Evolutionary conservation across 2,797 vertebrate genomes (phyloP), one percentile per base, ranked within the genome.

Genomic region (Muscicapa comitata): DNA sequence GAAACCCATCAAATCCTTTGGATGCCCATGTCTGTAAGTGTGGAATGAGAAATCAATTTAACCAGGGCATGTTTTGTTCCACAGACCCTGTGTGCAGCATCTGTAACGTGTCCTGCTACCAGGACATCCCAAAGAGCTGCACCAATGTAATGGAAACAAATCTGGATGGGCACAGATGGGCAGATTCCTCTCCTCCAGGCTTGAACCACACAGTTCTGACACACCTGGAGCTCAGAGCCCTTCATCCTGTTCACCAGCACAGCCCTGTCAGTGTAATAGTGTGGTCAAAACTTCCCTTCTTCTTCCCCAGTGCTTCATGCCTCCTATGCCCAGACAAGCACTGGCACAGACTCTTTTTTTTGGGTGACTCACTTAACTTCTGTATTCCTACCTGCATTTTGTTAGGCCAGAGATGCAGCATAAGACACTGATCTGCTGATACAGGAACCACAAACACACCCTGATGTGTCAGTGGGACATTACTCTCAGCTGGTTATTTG

Each of bases 91-190:
- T 0, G 0, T 11, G 19, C 47, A 78, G 19, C 38, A 12, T 1
- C 7, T 8, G 13, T 7, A 37, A 58, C 0, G 0, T 17, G 11
- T 37, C 53, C 15, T 28, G 11, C 23, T n/a, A n/a, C n/a, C 68
- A 66, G 16, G 51, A 31, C 53, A 74, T 6, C 61, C 50, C 40
- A 26, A 81, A 92, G 8, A 37, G 16, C 51, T 33, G 6, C 57
- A 82, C 21, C 59, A 43, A 2, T 1, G 13, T 3, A 26, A 51
- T 0, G 37, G 6, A 35, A 24, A 18, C 10, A 83, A 54, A 87
- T 33, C 17, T 57, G 48, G 29, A 47, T 23, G 16, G 24, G 59
- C 53, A 59, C 4, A 58, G 51, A 28, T 25, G 31, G 38, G n/a
- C 15, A 77, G 53, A 42, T 33, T 83, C 20, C 17, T 59, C 59